Evolutionary conservation across 2,113 vertebrate genomes (phyloP).

Genomic region (Dendropsophus ebraccatus): DNA sequence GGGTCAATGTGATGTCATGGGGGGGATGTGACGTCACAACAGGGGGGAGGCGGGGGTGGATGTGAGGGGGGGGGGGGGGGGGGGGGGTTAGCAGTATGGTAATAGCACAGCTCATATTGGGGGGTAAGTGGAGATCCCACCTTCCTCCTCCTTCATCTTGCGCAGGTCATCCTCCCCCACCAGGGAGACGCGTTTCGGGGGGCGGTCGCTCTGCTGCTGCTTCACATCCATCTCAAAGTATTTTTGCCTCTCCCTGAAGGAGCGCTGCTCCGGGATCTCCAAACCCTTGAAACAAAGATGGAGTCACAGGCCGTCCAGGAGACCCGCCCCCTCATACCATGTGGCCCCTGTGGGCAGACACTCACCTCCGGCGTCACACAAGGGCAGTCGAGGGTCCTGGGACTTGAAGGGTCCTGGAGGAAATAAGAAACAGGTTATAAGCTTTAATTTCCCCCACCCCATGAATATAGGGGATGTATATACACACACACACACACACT

Average conservation of each 20-base stretch:
- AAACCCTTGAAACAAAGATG: constrained; percentile 66
- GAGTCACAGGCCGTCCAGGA: rapidly evolving
- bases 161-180: constrained; percentile 94
- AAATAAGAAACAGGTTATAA: constrained; percentile 11
- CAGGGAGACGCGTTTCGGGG: constrained; percentile 88
- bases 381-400: constrained; percentile 70
- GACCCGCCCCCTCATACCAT: too few species aligned
- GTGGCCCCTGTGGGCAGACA: not conserved
- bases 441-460: too few species aligned
- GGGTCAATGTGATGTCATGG: too few species aligned
- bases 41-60: too few species aligned
- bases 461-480: too few species aligned
- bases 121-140: constrained; percentile 63
- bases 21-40: too few species aligned
- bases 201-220: constrained; percentile 84
- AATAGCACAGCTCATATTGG: too few species aligned
- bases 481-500: too few species aligned
- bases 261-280: constrained; percentile 88
- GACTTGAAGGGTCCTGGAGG: constrained; percentile 72
- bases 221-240: constrained; percentile 96
- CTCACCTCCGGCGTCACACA: constrained; percentile 73
- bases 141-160: constrained; percentile 98
- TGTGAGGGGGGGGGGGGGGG: too few species aligned
- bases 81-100: too few species aligned
- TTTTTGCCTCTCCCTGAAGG: constrained; percentile 93